Percentiles rank a stretch among this genome's conserved stretches.
Evolutionary conservation across 2,797 vertebrate genomes (phyloP).

Genomic region (Rhinella marina): DNA sequence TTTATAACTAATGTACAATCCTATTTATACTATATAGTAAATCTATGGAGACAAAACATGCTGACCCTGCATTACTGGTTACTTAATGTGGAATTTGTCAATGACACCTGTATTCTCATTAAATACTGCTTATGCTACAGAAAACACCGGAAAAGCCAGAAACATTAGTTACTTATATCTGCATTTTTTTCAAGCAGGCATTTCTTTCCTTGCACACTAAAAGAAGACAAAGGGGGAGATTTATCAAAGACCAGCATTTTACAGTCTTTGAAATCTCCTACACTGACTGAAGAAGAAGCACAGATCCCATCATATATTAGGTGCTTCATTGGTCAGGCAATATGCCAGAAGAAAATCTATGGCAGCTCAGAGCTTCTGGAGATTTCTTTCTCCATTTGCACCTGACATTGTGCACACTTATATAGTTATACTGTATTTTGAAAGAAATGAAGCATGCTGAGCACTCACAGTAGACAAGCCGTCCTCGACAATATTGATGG

Average conservation of each 20-base stretch:
- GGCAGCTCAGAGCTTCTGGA: no score
- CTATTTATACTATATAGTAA: not conserved
- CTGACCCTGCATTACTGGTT: not conserved
- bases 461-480: not conserved
- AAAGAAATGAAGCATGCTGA: not conserved
- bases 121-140: not conserved
- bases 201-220: not conserved
- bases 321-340: no score
- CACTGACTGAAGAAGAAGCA: no score
- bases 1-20: no score
- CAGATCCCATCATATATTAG: no score
- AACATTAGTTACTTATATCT: not conserved
- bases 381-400: no score
- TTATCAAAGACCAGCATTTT: no score
- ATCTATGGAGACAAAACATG: not conserved
- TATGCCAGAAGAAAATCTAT: no score
- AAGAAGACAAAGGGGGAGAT: no score
- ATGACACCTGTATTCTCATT: not conserved
- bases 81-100: not conserved
- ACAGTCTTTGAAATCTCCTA: no score
- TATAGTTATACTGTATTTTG: not conserved
- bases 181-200: not conserved
- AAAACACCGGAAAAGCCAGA: not conserved
- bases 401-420: not conserved
- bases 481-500: not conserved